These are phyloP conservation scores for Nothoprocta perdicaria DNA, from an alignment of 2,113 vertebrate species.

Conservation along the genomic window DNA sequence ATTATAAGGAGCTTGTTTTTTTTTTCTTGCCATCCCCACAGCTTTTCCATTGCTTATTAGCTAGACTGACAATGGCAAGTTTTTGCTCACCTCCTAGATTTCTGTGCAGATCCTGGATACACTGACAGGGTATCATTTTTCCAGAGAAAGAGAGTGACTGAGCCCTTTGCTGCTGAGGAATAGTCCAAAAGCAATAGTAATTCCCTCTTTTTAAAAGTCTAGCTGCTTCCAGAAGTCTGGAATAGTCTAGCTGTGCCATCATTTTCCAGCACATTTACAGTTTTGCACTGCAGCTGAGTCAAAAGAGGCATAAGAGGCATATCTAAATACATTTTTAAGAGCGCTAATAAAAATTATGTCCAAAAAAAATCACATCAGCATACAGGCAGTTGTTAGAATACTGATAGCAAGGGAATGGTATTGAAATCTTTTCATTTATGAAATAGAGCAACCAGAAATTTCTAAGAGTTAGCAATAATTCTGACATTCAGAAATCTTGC, in stretches of 20 bases:
- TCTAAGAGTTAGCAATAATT: not conserved
- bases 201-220: slow-evolving; percentile 42
- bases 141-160: slow-evolving; percentile 10
- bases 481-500: slow-evolving; percentile 9
- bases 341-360: not conserved
- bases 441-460: slow-evolving; percentile 22
- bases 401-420: slow-evolving; percentile 32
- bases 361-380: slow-evolving; percentile 14
- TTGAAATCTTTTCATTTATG: slow-evolving; percentile 1
- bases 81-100: slow-evolving; percentile 24
- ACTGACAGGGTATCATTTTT: not conserved
- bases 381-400: slow-evolving; percentile 3
- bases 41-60: slow-evolving; percentile 11
- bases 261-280: slow-evolving; percentile 9
- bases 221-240: slow-evolving; percentile 6
- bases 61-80: slow-evolving; percentile 37
- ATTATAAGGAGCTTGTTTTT: slow-evolving; percentile 21
- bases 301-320: slow-evolving; percentile 33
- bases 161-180: slow-evolving; percentile 25
- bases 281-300: not conserved
- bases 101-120: not conserved
- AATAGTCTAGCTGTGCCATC: slow-evolving; percentile 41
- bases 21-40: not conserved
- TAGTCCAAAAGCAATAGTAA: slow-evolving; percentile 44
- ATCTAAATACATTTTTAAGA: not conserved